Evolutionary conservation across 2,888 invertebrate genomes (phyloP), one percentile per base, ranked within the genome.

Genomic region (Cephonodes hylas): DNA sequence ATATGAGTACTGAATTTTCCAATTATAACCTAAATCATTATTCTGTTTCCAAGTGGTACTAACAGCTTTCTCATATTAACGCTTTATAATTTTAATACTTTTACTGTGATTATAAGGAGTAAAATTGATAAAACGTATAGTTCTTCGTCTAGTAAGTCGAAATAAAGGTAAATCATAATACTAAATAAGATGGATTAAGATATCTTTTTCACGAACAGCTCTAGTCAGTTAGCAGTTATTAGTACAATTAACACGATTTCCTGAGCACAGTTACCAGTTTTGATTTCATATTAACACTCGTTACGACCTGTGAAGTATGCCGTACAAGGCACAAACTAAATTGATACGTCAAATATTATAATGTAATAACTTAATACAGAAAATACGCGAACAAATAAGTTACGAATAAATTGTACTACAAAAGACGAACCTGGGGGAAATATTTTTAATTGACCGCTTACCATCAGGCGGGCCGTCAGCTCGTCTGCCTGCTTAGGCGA

Each of bases 111-210:
- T n/a, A n/a, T n/a, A n/a, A n/a, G n/a, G n/a, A n/a, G n/a, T n/a
- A n/a, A n/a, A n/a, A n/a, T n/a, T n/a, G n/a, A n/a, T n/a, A n/a
- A n/a, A n/a, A n/a, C n/a, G n/a, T n/a, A n/a, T n/a, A n/a, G n/a
- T n/a, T n/a, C n/a, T n/a, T n/a, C n/a, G n/a, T n/a, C n/a, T n/a
- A n/a, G n/a, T n/a, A n/a, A n/a, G n/a, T n/a, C n/a, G n/a, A n/a
- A n/a, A n/a, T n/a, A n/a, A n/a, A n/a, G n/a, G n/a, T n/a, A n/a
- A n/a, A n/a, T n/a, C n/a, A n/a, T 10, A 20, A 18, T 6, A 34
- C 56, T 34, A 22, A 58, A 58, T 23, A 58, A 18, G 22, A 22
- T 58, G 38, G 57, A 58, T 58, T 58, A 58, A 58, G 57, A 58
- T 38, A 42, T 58, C 22, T 58, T 58, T 42, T 31, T 53, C 38